Conservation (phyloP, 1,140 invertebrate genomes). For the Drosophila nigrodunni region DNA sequence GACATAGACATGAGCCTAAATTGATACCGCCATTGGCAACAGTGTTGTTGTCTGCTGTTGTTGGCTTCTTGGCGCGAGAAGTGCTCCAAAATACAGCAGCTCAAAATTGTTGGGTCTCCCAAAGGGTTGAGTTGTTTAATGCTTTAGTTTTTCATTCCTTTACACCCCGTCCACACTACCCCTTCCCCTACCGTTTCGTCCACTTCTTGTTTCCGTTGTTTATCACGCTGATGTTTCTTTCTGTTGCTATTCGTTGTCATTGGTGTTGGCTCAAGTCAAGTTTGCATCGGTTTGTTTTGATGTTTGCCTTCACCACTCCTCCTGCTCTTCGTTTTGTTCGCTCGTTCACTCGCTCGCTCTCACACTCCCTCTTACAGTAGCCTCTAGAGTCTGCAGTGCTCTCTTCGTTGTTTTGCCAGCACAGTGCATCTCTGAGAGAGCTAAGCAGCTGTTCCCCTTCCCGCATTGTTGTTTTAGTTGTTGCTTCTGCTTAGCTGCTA, state of each 20-base stretch:
- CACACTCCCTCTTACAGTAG: slow-evolving; percentile 14
- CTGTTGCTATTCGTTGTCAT: slow-evolving; percentile 47
- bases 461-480: background rate
- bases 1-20: background rate
- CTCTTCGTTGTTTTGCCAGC: slow-evolving; percentile 29
- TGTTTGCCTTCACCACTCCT: slow-evolving; percentile 36
- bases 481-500: background rate
- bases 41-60: background rate
- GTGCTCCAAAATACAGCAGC: background rate
- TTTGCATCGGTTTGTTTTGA: slow-evolving; percentile 67
- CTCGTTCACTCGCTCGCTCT: background rate
- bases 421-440: slow-evolving; percentile 6
- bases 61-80: slow-evolving; percentile 14
- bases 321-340: slow-evolving; percentile 16
- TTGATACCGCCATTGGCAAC: slow-evolving; percentile 3
- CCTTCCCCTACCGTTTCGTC: background rate
- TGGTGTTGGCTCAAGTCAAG: slow-evolving; percentile 43
- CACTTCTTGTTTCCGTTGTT: slow-evolving; percentile 11
- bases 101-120: slow-evolving; percentile 3
- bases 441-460: slow-evolving; percentile 11
- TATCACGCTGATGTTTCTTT: slow-evolving; percentile 18
- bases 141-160: background rate
- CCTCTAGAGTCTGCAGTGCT: background rate
- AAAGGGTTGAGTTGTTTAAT: slow-evolving; percentile 5
- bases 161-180: background rate